A percentile compares a stretch with the other conserved stretches of the same genome.
These are phyloP conservation scores for Megalonaias nervosa DNA, from an alignment of 1,140 invertebrate genomes.

Conservation along the genomic window DNA sequence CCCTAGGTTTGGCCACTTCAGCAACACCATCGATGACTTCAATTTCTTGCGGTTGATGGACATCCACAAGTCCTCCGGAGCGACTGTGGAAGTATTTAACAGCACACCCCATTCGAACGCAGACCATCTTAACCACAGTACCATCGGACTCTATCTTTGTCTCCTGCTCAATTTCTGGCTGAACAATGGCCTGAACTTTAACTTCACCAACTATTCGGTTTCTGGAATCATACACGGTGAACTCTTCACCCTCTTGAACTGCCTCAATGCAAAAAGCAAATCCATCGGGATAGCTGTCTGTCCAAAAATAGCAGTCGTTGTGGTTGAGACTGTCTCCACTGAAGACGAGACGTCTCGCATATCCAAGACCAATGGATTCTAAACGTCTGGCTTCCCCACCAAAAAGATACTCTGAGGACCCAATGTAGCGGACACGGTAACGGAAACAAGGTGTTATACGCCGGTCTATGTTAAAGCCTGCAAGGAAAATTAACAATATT, in stretches of 20 bases:
- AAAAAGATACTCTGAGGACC: conserved; percentile 78
- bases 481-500: conserved; percentile 38
- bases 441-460: conserved; percentile 82
- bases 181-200: conserved; percentile 41
- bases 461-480: conserved; percentile 83
- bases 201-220: conserved; percentile 74
- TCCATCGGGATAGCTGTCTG: conserved; percentile 83
- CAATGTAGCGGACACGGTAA: conserved; percentile 80
- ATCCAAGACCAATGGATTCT: conserved; percentile 81
- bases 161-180: conserved; percentile 58
- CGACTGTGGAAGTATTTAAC: conserved; percentile 79
- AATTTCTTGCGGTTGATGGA: conserved; percentile 40
- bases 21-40: conserved; percentile 51
- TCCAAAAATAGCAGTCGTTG: conserved; percentile 82
- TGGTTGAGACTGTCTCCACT: conserved; percentile 77
- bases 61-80: conserved; percentile 69
- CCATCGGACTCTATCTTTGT: conserved; percentile 66
- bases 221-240: conserved; percentile 79
- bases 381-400: conserved; percentile 78
- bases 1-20: conserved; percentile 44
- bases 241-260: conserved; percentile 78
- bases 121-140: conserved; percentile 78
- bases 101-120: conserved; percentile 77
- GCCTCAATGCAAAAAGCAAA: conserved; percentile 80
- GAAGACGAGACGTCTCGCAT: conserved; percentile 84